A percentile compares a stretch with the other conserved stretches of the same genome.
These are phyloP conservation scores for Drosophila gaucha DNA, from an alignment of 2,888 invertebrate species.

Conservation along the genomic window DNA sequence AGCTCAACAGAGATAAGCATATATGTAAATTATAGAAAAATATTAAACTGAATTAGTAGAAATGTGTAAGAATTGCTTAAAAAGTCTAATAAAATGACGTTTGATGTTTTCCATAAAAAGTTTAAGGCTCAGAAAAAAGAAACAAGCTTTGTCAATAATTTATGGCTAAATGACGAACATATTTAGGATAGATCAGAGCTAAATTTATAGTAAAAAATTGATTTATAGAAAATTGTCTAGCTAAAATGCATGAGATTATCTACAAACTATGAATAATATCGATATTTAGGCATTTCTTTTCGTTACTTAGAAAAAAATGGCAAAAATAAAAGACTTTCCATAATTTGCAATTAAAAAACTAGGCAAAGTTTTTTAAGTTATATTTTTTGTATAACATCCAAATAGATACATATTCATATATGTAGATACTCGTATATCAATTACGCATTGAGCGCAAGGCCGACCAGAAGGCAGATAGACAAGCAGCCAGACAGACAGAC, in stretches of 20 bases:
- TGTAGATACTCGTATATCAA: constrained; percentile 55
- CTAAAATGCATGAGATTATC: neutral
- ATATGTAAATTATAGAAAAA: neutral
- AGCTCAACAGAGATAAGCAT: neutral
- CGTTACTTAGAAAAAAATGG: too few relatives aligned
- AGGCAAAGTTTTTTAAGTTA: neutral
- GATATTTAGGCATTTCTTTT: too few relatives aligned
- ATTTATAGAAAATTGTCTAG: neutral
- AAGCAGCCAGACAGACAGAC: constrained; percentile 21
- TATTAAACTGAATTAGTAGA: neutral
- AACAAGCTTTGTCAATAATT: too few relatives aligned
- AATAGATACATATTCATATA: neutral
- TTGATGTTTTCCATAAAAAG: neutral
- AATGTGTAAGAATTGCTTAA: too few relatives aligned
- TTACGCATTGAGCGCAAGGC: constrained; percentile 74
- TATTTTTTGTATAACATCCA: neutral
- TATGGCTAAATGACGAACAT: too few relatives aligned
- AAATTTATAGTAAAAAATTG: neutral
- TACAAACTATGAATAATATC: neutral
- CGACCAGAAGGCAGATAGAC: constrained; percentile 40
- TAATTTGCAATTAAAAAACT: neutral
- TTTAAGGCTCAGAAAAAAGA: neutral
- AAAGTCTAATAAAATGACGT: neutral
- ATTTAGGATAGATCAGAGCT: neutral
- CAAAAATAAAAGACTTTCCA: too few relatives aligned